Evolutionary conservation across 2,113 vertebrate genomes (phyloP).

Genomic region (Petromus typicus): DNA sequence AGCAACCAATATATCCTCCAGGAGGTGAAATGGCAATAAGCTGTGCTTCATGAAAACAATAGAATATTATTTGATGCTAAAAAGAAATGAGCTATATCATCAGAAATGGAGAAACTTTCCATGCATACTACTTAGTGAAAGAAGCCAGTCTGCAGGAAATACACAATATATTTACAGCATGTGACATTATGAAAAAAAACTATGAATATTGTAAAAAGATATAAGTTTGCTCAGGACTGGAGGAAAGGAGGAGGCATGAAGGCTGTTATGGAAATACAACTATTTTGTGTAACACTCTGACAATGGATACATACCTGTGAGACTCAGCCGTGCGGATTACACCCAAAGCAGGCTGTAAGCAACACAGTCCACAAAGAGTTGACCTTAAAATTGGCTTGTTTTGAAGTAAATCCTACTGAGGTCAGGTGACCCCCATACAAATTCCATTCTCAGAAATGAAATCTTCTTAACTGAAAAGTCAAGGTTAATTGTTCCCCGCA

Average conservation of each 20-base stretch:
- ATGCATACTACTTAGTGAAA: not conserved
- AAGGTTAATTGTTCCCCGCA: too few relatives aligned
- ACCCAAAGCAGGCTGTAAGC: too few relatives aligned
- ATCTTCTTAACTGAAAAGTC: too few relatives aligned
- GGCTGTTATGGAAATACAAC: not conserved
- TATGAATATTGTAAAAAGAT: not conserved
- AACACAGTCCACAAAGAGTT: too few relatives aligned
- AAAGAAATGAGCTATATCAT: not conserved
- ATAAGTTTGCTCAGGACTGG: not conserved
- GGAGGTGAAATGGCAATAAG: not conserved
- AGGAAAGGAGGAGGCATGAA: rapidly evolving
- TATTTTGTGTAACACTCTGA: not conserved
- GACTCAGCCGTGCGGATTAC: too few relatives aligned
- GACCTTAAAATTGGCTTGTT: too few relatives aligned
- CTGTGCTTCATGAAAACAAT: not conserved
- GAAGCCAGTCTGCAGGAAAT: not conserved
- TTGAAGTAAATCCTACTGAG: too few relatives aligned
- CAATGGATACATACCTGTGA: not conserved
- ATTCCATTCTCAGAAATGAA: too few relatives aligned
- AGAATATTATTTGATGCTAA: not conserved
- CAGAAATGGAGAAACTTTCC: not conserved
- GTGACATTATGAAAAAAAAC: not conserved
- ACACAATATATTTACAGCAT: too few relatives aligned
- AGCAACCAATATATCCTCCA: not conserved
- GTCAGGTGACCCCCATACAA: too few relatives aligned